Conservation (phyloP, 2,113 vertebrate genomes). For the Amphiprion ocellaris region DNA sequence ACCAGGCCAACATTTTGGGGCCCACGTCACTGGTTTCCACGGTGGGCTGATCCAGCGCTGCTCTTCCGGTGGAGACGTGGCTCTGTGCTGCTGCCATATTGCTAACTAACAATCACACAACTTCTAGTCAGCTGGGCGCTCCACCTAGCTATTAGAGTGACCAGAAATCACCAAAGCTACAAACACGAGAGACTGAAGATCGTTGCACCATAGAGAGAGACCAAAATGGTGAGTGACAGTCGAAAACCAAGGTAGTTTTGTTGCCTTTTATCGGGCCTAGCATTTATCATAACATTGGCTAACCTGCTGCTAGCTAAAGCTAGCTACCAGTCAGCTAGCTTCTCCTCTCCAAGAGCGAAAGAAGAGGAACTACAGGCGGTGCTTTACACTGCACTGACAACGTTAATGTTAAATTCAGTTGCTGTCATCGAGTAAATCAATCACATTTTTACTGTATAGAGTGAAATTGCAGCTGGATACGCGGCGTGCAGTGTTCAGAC, state of each 20-base stretch:
- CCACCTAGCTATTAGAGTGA: slow-evolving; percentile 30
- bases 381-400: not conserved
- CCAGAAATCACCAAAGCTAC: slow-evolving; percentile 12
- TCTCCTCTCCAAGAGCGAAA: slow-evolving; percentile 23
- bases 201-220: slow-evolving; percentile 48
- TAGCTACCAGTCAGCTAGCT: slow-evolving; percentile 22
- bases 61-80: slow-evolving; percentile 84
- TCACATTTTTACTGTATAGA: not conserved
- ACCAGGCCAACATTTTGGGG: slow-evolving; percentile 29
- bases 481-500: slow-evolving; percentile 9
- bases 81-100: slow-evolving; percentile 82
- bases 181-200: slow-evolving; percentile 45
- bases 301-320: slow-evolving; percentile 44
- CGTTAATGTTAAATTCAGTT: not conserved
- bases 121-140: slow-evolving; percentile 27
- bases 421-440: not conserved
- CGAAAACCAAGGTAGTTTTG: not conserved
- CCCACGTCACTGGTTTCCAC: slow-evolving; percentile 73
- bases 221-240: slow-evolving; percentile 76
- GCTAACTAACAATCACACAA: slow-evolving; percentile 65
- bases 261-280: slow-evolving; percentile 59
- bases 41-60: slow-evolving; percentile 64
- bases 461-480: not conserved
- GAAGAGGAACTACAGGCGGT: not conserved
- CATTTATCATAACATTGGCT: slow-evolving; percentile 69